Evolutionary conservation across 2,113 vertebrate species (phyloP).

Genomic region (Turdus rufiventris): DNA sequence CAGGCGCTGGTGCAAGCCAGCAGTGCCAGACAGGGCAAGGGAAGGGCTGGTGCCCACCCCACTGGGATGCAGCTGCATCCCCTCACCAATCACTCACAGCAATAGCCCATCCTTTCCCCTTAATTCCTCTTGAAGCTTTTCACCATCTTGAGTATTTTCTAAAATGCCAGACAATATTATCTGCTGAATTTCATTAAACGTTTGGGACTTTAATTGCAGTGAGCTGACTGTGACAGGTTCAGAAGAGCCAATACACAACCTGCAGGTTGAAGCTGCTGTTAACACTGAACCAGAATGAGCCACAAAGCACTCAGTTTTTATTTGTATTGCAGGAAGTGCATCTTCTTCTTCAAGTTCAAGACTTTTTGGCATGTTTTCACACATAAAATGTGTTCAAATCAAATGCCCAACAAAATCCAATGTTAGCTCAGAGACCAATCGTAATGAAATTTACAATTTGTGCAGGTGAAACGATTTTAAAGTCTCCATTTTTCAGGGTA

Average conservation of each 20-base stretch:
- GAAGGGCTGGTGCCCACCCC: neutral
- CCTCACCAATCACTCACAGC: neutral
- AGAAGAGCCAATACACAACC: neutral
- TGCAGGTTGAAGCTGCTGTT: neutral
- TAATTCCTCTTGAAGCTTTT: neutral
- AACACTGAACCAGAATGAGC: neutral
- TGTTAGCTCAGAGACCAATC: neutral
- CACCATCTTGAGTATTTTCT: neutral
- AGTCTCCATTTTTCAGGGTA: neutral
- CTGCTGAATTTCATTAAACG: neutral
- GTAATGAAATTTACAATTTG: neutral
- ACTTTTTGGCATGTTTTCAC: neutral
- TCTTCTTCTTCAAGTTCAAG: neutral
- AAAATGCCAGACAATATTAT: neutral
- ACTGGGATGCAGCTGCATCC: neutral
- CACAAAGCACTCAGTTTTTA: neutral
- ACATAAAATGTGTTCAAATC: neutral
- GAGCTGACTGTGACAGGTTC: neutral
- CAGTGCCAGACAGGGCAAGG: accelerated
- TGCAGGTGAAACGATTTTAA: neutral
- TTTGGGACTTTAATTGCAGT: neutral
- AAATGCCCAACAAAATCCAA: neutral
- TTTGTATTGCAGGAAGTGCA: neutral
- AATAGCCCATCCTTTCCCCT: neutral
- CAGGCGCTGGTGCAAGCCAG: neutral